These are phyloP conservation scores for Holocentrus rufus DNA, from an alignment of 2,797 vertebrate genomes.

Conservation along the genomic window DNA sequence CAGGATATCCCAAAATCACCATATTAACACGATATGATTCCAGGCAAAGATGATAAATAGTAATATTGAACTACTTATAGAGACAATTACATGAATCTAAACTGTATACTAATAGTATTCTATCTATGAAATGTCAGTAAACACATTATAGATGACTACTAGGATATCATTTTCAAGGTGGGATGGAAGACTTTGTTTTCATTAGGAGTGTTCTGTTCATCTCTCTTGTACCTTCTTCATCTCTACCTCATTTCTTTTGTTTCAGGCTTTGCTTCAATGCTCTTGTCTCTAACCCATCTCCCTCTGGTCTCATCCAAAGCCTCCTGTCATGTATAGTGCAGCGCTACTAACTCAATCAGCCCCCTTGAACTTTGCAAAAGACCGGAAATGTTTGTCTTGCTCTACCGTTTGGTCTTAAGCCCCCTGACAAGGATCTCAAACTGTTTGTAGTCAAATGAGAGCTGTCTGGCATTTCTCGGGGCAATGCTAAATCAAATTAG, in stretches of 20 bases:
- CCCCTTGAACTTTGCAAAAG: slow-evolving; percentile 71
- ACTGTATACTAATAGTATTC: no score
- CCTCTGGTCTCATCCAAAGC: slow-evolving; percentile 27
- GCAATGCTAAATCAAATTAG: slow-evolving; percentile 81
- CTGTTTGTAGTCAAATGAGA: slow-evolving; percentile 72
- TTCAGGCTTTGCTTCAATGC: background rate
- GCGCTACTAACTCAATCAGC: slow-evolving; percentile 65
- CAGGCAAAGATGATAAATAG: no score
- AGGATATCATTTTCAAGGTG: no score
- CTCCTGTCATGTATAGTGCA: slow-evolving; percentile 30
- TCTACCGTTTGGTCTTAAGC: slow-evolving; percentile 63
- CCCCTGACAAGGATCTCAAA: slow-evolving; percentile 76
- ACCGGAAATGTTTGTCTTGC: slow-evolving; percentile 64
- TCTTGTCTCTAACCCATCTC: background rate
- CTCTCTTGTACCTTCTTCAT: background rate
- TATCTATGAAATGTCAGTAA: no score
- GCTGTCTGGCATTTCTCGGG: slow-evolving; percentile 75
- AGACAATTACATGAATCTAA: no score
- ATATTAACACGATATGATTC: no score
- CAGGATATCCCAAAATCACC: no score
- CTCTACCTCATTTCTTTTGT: background rate
- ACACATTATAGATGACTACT: no score
- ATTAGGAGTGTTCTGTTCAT: slow-evolving; percentile 11
- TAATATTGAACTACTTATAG: no score
- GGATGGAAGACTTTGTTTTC: background rate